Evolutionary conservation across 1,140 invertebrate species (phyloP), one percentile per base, ranked within the genome.

Genomic region (Macrosteles quadrilineatus): DNA sequence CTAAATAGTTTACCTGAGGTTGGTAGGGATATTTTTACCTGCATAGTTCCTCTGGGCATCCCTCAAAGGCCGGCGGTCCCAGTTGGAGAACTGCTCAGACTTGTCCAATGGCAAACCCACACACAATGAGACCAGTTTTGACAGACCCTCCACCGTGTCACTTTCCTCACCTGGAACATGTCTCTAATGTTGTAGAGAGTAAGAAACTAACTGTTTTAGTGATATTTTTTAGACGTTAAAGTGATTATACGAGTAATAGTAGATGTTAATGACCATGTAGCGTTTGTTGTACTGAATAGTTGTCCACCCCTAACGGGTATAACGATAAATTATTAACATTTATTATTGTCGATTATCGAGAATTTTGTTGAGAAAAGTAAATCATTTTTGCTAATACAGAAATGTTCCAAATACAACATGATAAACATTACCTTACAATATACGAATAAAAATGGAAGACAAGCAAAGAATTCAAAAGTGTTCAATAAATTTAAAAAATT

Each of bases 1-100:
- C 32, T 88, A 81, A 81, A 91, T 93, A 40, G 17, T 17, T 40
- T 17, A 40, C 17, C 17, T 40, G 6, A 9, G 6, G 17, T 40
- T 9, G 43, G 1, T 31, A 14, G 70, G n/a, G 32, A 36, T 6
- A 36, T 4, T 36, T 36, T 36, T 75, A 89, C 88, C 87, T 69
- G 92, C 93, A 85, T 96, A 96, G 71, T 81, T 77, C 30, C 93
- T 85, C 82, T 96, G 94, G 67, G 85, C 85, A 45, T 85, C 77
- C 68, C 92, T 80, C 27, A 96, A 78, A 25, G 94, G 94, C 76
- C 93, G 83, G 70, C 86, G 83, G 77, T 94, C 91, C 93, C 93
- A 96, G 81, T 95, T 90, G 0, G 92, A 94, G 82, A 94, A 92
- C 74, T 94, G 93, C 79, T 95, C 91, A 3, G 84, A 83, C 80